A percentile compares a stretch with the other conserved stretches of the same genome.
phyloP scores from a whole-genome alignment of 1,140 invertebrate species.

The Drosophila nikananu region DNA sequence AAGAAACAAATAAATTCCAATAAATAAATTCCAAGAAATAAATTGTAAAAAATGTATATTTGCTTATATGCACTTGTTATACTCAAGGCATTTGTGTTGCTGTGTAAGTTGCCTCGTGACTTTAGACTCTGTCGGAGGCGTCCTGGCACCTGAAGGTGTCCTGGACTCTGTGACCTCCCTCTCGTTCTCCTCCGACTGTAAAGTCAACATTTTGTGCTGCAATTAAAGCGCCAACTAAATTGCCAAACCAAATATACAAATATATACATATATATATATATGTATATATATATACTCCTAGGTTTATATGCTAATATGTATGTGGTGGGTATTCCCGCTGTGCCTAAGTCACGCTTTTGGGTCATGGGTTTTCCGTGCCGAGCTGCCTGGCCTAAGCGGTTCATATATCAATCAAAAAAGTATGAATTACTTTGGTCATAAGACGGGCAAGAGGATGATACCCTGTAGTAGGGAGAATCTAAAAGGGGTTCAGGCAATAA shows the following conservation, averaged over 20 bases:
- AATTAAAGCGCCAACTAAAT: conserved; percentile 74
- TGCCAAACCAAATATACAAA: conserved; percentile 40
- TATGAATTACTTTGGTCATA: conserved; percentile 15
- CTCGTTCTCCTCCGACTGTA: conserved; percentile 52
- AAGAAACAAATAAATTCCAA: neutral
- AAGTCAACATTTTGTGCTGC: conserved; percentile 76
- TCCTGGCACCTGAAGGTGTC: conserved; percentile 22
- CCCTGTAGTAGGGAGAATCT: neutral
- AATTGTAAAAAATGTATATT: neutral
- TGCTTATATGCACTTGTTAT: too few relatives aligned
- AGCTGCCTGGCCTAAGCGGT: conserved; percentile 1
- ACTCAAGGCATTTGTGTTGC: neutral
- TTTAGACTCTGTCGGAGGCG: neutral
- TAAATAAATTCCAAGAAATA: neutral
- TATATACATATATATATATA: neutral
- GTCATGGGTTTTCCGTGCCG: neutral
- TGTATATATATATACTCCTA: neutral
- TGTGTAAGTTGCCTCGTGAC: neutral
- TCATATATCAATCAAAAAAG: conserved; percentile 31
- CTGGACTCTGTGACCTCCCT: neutral
- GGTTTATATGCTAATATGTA: neutral
- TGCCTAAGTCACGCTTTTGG: conserved; percentile 12
- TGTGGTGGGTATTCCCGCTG: neutral
- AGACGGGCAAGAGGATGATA: neutral
- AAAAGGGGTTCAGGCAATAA: too few relatives aligned